Base-by-base conservation (phyloP, 2,797 vertebrate genomes). In the Ibycter americanus region DNA sequence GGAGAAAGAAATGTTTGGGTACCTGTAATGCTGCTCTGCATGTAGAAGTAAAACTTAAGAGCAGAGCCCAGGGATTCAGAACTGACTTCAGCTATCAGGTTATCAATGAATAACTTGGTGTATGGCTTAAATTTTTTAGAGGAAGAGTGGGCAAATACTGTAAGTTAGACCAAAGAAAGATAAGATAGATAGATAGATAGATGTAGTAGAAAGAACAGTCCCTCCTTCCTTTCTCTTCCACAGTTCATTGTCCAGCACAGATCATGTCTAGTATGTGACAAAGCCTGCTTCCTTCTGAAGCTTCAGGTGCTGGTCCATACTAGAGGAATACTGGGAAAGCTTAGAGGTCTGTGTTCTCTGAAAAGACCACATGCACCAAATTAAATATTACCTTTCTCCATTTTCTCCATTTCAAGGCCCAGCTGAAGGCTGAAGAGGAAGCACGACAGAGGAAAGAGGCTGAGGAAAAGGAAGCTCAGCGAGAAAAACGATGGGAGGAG, bases 341-440 rank as follows among this genome's bases (percentile, higher is more conserved):
- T 65, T 93, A 77, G 67, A 72, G 23, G n/a, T 76, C 31, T 54
- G 2, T 84, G 47, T 56, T 85, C 79, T 63, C 18, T 76, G 52
- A 61, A 74, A 70, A 51, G 15, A 31, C 87, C 56, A 78, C 16
- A 63, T 27, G 13, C 6, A 6, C 77, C 63, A 42, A 36, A 93
- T 78, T 63, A 83, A 40, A 42, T 91, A 96, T 92, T 65, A 32
- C 22, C 55, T 97, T 90, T 59, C 31, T 71, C n/a, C 42, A 49
- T 93, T 92, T 82, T 90, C 32, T 84, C 58, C 40, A 83, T 84
- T 67, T 93, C 90, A 87, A 99, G 99, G 99, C 98, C 47, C 98
- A 98, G 92, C 94, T 99, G 97, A 98, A 99, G 96, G 98, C 98
- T 26, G 98, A 98, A 26, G 98, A 99, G 90, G 99, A 99, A 95